Evolutionary conservation across 2,113 vertebrate genomes (phyloP).

Genomic region (Hepsetus odoe): DNA sequence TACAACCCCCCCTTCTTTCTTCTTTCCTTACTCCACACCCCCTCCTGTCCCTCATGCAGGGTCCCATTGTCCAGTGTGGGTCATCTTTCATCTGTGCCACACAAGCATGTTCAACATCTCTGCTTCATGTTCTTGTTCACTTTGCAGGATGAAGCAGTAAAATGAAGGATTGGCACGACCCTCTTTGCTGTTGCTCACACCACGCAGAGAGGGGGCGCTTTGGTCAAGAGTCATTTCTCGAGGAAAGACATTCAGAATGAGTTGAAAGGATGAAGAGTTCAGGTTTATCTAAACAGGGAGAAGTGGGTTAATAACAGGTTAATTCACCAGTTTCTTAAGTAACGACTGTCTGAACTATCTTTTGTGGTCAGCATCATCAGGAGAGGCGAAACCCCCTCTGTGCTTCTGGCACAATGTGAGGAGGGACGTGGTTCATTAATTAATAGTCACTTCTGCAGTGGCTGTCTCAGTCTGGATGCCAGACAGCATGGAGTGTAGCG

Average conservation of each 20-base stretch:
- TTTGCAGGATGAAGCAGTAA: not conserved
- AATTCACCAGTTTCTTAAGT: not conserved
- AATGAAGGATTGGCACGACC: not conserved
- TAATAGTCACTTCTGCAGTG: slow-evolving; percentile 19
- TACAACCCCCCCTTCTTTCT: slow-evolving; percentile 18
- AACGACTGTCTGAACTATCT: too few species aligned
- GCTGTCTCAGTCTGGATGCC: slow-evolving; percentile 2
- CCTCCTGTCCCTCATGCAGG: not conserved
- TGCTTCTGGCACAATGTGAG: not conserved
- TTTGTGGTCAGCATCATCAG: not conserved
- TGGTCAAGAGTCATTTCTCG: too few species aligned
- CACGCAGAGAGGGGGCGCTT: not conserved
- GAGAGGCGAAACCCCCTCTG: not conserved
- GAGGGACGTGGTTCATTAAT: slow-evolving; percentile 6
- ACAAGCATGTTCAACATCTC: slow-evolving; percentile 4
- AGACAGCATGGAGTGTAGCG: not conserved
- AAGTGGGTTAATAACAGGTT: not conserved
- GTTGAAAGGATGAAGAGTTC: not conserved
- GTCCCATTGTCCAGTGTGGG: not conserved
- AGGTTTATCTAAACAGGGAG: not conserved
- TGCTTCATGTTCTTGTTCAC: not conserved
- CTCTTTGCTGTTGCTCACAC: not conserved
- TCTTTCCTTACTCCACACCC: not conserved
- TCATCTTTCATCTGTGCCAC: not conserved
- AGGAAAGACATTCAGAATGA: too few species aligned